A percentile compares a stretch with the other conserved stretches of the same genome.
Evolutionary conservation across 1,140 invertebrate species (phyloP).

Genomic region (Belonocnema kinseyi): DNA sequence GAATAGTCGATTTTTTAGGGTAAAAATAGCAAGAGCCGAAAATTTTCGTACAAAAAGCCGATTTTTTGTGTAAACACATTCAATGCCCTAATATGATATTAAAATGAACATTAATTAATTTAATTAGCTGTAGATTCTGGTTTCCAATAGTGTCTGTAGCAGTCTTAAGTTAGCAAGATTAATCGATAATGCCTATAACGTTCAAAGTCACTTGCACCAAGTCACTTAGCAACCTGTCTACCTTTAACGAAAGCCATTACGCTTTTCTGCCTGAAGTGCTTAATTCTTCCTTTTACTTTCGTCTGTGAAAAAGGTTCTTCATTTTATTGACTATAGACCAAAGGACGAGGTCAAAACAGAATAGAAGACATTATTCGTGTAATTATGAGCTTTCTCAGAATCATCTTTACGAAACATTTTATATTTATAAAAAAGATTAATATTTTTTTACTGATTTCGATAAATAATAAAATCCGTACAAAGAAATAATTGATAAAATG

Average conservation of each 20-base stretch:
- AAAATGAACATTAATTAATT: too few species aligned
- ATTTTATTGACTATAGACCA: not conserved
- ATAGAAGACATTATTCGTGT: not conserved
- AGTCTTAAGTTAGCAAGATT: not conserved
- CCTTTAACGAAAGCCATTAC: slow-evolving; percentile 27
- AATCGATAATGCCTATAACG: slow-evolving; percentile 6
- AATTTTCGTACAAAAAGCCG: too few species aligned
- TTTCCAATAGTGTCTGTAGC: not conserved
- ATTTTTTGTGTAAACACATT: too few species aligned
- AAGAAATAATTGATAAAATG: too few species aligned
- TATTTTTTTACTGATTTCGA: too few species aligned
- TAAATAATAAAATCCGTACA: too few species aligned
- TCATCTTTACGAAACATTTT: too few species aligned
- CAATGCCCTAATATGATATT: too few species aligned
- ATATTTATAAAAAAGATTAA: too few species aligned
- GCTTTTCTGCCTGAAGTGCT: slow-evolving; percentile 11
- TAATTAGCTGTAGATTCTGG: not conserved
- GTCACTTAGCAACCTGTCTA: slow-evolving; percentile 23
- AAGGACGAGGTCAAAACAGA: not conserved
- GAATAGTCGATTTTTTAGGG: too few species aligned
- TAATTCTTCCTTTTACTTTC: slow-evolving; percentile 13
- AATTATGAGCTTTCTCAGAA: not conserved
- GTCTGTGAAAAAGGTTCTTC: not conserved
- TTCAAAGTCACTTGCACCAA: slow-evolving; percentile 20
- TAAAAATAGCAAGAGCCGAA: too few species aligned